Evolutionary conservation across 2,888 invertebrate species (phyloP), one percentile per base, ranked within the genome.

Genomic region (Epistrophe eligans): DNA sequence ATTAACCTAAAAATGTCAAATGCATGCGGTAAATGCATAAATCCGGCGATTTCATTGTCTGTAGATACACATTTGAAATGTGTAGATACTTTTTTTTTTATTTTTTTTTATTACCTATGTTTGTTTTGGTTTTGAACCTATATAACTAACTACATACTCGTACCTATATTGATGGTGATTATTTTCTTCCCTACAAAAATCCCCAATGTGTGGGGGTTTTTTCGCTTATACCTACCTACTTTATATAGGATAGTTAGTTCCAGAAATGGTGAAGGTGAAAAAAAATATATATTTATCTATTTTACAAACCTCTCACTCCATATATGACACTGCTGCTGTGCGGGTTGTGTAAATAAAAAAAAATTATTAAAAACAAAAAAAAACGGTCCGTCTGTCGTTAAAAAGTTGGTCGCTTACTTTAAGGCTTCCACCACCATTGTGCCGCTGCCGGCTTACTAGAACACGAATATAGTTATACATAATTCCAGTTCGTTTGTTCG

Each of bases 1-100:
- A 87, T 87, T 87, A 87, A 87, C 87, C 87, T 87, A 87, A 83
- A 87, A 83, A 83, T 83, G 87, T 83, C 87, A 87, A 87, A 87
- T 87, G 79, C 87, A 83, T 83, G 79, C 72, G 76, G 76, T 87
- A 72, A 83, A 79, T 83, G 83, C 83, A 87, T 87, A 87, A 87
- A 87, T 87, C 79, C 76, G 62, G 64, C 74, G 72, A 87, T 79
- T 87, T 83, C 83, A 87, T 83, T 87, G 83, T 76, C 72, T 87
- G 17, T 52, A 60, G 50, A 55, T 74, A 72, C 50, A 72, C 67
- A n/a, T 71, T 80, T 82, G 19, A 64, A 58, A 64, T 76, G 71
- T 50, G 64, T 66, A 48, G 40, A 64, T 70, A 70, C 32, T 45
- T 40, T 38, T 58, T 58, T 32, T 45, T 66, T 35, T 50, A 15